Conservation (phyloP, 2,113 vertebrate species). For the Orcinus orca region DNA sequence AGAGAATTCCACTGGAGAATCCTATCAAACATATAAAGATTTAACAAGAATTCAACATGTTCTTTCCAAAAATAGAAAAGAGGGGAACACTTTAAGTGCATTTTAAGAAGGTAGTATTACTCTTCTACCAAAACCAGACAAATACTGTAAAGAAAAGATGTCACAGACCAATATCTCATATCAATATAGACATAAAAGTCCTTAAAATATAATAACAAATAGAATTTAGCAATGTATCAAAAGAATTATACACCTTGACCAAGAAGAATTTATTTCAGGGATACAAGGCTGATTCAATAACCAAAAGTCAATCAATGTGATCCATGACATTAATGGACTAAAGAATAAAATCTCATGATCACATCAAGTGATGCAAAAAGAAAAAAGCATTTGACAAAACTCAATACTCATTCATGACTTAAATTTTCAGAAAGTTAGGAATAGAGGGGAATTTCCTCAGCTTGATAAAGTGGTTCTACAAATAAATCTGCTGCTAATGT, state of each 20-base stretch:
- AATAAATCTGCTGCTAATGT: neutral
- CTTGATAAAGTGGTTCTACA: neutral
- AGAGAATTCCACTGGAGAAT: neutral
- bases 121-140: neutral
- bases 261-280: neutral
- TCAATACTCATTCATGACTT: neutral
- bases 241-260: neutral
- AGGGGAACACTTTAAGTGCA: neutral
- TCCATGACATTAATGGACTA: neutral
- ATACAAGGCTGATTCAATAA: neutral
- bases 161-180: neutral
- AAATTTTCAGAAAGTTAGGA: slow-evolving; percentile 6
- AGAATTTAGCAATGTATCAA: neutral
- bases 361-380: neutral
- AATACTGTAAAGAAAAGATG: neutral
- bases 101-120: neutral
- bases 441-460: neutral
- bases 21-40: neutral
- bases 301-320: neutral
- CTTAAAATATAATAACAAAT: neutral
- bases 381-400: neutral
- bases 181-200: neutral
- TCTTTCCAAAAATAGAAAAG: neutral
- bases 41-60: neutral
- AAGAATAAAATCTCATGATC: neutral